These are phyloP conservation scores for Tipula lateralis DNA, from an alignment of 2,888 invertebrate genomes.

Conservation along the genomic window DNA sequence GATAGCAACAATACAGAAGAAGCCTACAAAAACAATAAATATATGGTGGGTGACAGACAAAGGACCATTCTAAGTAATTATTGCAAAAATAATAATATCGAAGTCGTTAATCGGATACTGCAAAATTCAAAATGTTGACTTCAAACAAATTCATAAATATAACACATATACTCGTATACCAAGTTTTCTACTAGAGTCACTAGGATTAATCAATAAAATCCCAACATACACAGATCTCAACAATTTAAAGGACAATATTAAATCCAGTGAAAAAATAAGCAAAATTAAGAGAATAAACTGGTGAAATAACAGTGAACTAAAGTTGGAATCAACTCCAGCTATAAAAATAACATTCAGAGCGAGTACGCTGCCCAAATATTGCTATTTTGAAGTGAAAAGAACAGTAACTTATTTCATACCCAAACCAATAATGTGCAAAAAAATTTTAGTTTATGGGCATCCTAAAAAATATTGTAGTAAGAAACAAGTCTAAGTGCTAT, in stretches of 20 bases:
- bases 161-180: neutral
- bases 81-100: neutral
- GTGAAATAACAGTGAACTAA: neutral
- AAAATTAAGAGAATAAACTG: neutral
- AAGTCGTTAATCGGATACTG: neutral
- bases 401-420: neutral
- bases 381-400: neutral
- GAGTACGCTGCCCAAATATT: neutral
- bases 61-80: neutral
- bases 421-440: neutral
- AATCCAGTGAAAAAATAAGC: neutral
- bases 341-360: neutral
- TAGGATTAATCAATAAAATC: neutral
- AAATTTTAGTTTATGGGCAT: neutral
- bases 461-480: neutral
- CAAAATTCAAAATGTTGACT: neutral
- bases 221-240: neutral
- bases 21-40: too few species aligned
- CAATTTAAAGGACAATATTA: neutral
- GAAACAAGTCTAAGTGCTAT: too few species aligned
- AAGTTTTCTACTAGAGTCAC: neutral
- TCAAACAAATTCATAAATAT: neutral
- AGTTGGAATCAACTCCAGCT: neutral
- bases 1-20: too few species aligned
- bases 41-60: neutral